These are phyloP conservation scores for Uromys caudimaculatus DNA, from an alignment of 2,797 vertebrate genomes.

Conservation along the genomic window DNA sequence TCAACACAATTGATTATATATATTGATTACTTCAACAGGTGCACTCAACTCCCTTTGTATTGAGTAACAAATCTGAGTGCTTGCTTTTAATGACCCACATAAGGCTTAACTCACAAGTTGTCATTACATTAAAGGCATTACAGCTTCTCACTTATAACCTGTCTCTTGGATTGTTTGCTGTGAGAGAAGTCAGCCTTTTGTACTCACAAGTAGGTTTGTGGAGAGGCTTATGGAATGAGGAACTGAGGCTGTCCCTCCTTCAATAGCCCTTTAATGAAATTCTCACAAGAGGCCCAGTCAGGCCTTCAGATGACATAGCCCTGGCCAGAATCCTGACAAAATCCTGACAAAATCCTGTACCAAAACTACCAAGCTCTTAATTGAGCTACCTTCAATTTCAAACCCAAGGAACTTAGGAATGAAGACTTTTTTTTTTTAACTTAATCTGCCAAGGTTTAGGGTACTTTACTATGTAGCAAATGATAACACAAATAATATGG, in stretches of 20 bases:
- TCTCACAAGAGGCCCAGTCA: conserved; percentile 1
- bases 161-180: neutral
- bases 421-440: conserved; percentile 21
- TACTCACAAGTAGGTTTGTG: neutral
- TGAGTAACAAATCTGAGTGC: neutral
- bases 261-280: neutral
- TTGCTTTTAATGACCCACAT: neutral
- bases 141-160: neutral
- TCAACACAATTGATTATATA: neutral
- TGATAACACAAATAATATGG: conserved; percentile 1
- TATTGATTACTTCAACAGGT: neutral
- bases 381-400: neutral
- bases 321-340: neutral
- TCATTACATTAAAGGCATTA: neutral
- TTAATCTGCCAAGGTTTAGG: conserved; percentile 41
- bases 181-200: conserved; percentile 6
- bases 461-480: conserved; percentile 31
- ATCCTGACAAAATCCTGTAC: conserved; percentile 20
- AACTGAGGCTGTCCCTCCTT: conserved; percentile 1
- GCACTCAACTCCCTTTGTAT: neutral
- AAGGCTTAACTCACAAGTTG: neutral
- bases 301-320: conserved; percentile 11
- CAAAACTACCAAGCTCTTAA: neutral
- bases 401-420: neutral
- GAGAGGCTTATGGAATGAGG: neutral